Conservation (phyloP, 2,113 vertebrate species). For the Equus quagga region DNA sequence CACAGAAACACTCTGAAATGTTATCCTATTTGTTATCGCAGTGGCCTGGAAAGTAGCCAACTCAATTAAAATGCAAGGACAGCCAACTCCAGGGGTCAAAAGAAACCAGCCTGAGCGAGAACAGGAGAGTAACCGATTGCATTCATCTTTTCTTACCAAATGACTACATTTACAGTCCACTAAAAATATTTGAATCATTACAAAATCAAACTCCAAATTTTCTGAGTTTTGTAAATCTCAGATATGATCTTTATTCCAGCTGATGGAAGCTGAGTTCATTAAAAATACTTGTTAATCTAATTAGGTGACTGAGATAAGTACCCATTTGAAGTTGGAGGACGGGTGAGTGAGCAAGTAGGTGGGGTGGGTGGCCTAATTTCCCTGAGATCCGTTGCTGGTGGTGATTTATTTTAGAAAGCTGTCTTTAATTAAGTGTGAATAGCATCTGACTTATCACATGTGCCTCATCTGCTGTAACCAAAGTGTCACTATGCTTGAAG, state of each 20-base stretch:
- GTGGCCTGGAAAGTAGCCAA: background rate
- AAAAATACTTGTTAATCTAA: constrained; percentile 59
- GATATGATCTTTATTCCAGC: background rate
- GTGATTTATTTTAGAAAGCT: constrained; percentile 56
- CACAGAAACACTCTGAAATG: background rate
- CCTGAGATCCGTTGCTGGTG: background rate
- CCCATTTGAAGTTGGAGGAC: background rate
- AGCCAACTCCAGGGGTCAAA: background rate
- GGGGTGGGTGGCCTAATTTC: background rate
- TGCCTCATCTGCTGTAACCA: background rate
- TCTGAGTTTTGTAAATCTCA: constrained; percentile 58
- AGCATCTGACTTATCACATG: constrained; percentile 43
- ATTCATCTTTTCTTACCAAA: background rate
- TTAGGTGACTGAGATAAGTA: constrained; percentile 31
- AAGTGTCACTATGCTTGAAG: background rate
- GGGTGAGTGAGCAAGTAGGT: background rate
- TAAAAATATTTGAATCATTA: background rate
- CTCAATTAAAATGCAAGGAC: background rate
- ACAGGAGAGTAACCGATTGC: no score
- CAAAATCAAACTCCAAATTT: background rate
- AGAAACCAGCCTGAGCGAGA: background rate
- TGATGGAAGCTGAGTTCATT: constrained; percentile 39
- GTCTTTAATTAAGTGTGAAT: constrained; percentile 59
- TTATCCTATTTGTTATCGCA: background rate
- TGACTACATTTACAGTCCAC: background rate